Percentiles rank a stretch among this genome's conserved stretches.
phyloP scores from a whole-genome alignment of 2,888 invertebrate genomes.

The Branchellion lobata region DNA sequence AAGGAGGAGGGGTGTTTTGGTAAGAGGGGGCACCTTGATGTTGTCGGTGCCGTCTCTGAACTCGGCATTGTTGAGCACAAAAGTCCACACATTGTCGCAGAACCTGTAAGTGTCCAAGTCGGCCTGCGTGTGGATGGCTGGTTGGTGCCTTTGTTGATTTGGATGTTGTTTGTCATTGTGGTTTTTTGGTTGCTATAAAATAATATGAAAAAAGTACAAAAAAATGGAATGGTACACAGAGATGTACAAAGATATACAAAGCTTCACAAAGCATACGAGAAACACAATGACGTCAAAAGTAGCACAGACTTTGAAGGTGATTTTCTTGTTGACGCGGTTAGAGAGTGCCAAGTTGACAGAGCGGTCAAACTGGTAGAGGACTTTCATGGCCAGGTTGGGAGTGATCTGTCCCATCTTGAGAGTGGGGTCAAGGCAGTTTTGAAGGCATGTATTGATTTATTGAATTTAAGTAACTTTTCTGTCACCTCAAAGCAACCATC shows the following conservation, averaged over 20 bases:
- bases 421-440: constrained; percentile 50
- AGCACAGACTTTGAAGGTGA: constrained; percentile 83
- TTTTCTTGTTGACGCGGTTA: constrained; percentile 80
- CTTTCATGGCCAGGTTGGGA: constrained; percentile 86
- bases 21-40: too few species aligned
- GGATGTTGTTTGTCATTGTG: too few species aligned
- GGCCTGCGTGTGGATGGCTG: constrained; percentile 62
- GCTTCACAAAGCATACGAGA: too few species aligned
- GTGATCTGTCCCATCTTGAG: constrained; percentile 93
- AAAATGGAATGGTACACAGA: too few species aligned
- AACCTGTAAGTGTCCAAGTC: constrained; percentile 78
- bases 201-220: too few species aligned
- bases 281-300: too few species aligned
- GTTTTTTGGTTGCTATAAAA: too few species aligned
- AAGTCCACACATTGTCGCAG: constrained; percentile 99
- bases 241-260: too few species aligned
- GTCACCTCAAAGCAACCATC: background rate
- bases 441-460: background rate
- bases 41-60: constrained; percentile 82
- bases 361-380: constrained; percentile 92
- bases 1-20: too few species aligned
- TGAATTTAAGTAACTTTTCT: background rate
- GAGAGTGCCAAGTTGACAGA: constrained; percentile 91
- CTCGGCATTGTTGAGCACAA: constrained; percentile 95
- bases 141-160: constrained; percentile 5